Conservation (phyloP, 1,140 invertebrate species). For the Drosophila varians region DNA sequence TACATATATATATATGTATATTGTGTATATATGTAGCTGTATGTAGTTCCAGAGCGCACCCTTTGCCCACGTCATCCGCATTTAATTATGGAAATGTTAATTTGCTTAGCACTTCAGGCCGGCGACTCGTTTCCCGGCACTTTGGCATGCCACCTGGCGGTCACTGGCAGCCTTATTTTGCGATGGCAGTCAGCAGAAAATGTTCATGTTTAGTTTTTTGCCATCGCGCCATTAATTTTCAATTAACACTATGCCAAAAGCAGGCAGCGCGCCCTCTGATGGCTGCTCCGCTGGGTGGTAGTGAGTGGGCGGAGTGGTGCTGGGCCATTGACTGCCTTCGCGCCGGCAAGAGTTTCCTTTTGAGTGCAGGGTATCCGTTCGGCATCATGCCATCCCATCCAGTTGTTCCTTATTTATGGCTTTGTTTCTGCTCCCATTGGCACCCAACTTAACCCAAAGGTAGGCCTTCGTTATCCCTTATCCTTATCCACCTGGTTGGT, state of each 20-base stretch:
- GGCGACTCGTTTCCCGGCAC: constrained; percentile 10
- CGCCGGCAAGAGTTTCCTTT: background rate
- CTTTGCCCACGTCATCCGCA: constrained; percentile 57
- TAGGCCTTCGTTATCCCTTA: background rate
- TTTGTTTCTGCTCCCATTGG: constrained; percentile 63
- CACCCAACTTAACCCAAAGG: constrained; percentile 47
- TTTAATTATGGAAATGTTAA: constrained; percentile 81
- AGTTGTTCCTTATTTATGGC: constrained; percentile 46
- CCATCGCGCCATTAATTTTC: constrained; percentile 79
- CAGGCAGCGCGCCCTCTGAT: constrained; percentile 32
- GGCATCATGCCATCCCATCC: background rate
- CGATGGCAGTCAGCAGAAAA: constrained; percentile 56
- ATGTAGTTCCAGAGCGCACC: background rate
- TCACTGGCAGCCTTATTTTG: constrained; percentile 13
- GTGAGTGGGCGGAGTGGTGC: too few relatives aligned
- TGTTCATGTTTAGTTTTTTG: constrained; percentile 73
- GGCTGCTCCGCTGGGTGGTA: background rate
- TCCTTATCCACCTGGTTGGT: background rate
- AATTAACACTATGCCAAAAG: constrained; percentile 77
- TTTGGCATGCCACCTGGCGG: constrained; percentile 52
- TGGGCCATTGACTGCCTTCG: too few relatives aligned
- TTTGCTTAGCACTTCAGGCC: constrained; percentile 73
- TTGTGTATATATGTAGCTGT: background rate
- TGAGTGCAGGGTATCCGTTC: background rate
- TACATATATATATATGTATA: background rate